Base-by-base conservation (phyloP, 2,888 invertebrate genomes). In the Panopea generosa region DNA sequence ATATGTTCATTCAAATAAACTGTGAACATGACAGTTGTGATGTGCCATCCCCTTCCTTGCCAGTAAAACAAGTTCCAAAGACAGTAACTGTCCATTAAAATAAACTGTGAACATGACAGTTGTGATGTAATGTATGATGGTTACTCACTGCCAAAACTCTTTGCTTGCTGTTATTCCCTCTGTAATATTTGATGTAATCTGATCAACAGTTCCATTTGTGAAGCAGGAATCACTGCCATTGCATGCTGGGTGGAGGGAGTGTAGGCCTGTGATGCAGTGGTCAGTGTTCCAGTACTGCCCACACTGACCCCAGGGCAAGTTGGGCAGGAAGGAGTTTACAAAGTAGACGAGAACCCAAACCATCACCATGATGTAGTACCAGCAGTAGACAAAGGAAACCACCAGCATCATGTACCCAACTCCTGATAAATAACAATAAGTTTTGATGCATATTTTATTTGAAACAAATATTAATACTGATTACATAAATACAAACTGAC, bases 101-200 rank as follows among this genome's bases (percentile, higher is more conserved):
- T n/a, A n/a, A n/a, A n/a, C n/a, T n/a, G n/a, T n/a, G n/a, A n/a
- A n/a, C n/a, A n/a, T n/a, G n/a, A n/a, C n/a, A n/a, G n/a, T n/a
- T n/a, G n/a, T n/a, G n/a, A n/a, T n/a, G n/a, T n/a, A n/a, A n/a
- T n/a, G n/a, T n/a, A n/a, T n/a, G n/a, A n/a, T n/a, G n/a, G n/a
- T n/a, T 33, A 83, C 86, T 85, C 68, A 87, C 87, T 87, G 80
- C 87, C 85, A 86, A 45, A 87, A 87, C 63, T 87, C 85, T 65
- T 87, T 85, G 2, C 83, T 83, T 1, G 87, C 84, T 20, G 84
- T 80, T 38, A 52, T 49, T 1, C 55, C 53, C 24, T 7, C 4
- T 7, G 33, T 33, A 11, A 70, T 43, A 18, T 60, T 38, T 4
- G 43, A n/a, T 1, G 69, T 59, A 2, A 53, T 26, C 24, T 22